Percentiles rank a stretch among this genome's conserved stretches.
These are phyloP conservation scores for Pectinophora gossypiella DNA, from an alignment of 1,140 invertebrate genomes.

Conservation along the genomic window DNA sequence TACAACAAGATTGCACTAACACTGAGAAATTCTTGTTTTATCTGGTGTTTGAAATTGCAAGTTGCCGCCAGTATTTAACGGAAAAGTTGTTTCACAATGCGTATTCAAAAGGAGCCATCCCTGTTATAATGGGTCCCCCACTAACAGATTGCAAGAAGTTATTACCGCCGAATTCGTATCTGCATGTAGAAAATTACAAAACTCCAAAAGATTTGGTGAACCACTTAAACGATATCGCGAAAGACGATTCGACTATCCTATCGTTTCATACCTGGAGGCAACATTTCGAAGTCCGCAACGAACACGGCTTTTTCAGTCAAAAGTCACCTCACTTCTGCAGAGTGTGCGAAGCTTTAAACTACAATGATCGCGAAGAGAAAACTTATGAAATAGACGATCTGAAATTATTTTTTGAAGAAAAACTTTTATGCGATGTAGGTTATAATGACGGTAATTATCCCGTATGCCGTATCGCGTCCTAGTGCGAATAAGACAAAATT, in stretches of 20 bases:
- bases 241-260: constrained; percentile 7
- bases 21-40: constrained; percentile 81
- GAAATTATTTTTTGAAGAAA: background rate
- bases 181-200: constrained; percentile 84
- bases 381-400: constrained; percentile 49
- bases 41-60: constrained; percentile 82
- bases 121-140: constrained; percentile 79
- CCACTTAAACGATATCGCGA: constrained; percentile 66
- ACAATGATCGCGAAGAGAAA: constrained; percentile 65
- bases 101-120: constrained; percentile 76
- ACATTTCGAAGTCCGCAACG: constrained; percentile 80
- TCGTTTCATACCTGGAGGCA: constrained; percentile 81
- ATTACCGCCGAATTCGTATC: constrained; percentile 78
- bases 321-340: constrained; percentile 85
- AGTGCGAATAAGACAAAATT: too few relatives aligned
- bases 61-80: constrained; percentile 79
- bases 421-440: background rate
- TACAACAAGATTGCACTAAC: constrained; percentile 74
- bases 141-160: constrained; percentile 65
- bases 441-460: too few relatives aligned
- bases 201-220: constrained; percentile 76
- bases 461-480: too few relatives aligned
- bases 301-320: constrained; percentile 81
- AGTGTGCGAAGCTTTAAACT: constrained; percentile 84
- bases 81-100: constrained; percentile 81